Evolutionary conservation across 1,140 invertebrate species (phyloP).

Genomic region (Pseudomyrmex flavicornis): DNA sequence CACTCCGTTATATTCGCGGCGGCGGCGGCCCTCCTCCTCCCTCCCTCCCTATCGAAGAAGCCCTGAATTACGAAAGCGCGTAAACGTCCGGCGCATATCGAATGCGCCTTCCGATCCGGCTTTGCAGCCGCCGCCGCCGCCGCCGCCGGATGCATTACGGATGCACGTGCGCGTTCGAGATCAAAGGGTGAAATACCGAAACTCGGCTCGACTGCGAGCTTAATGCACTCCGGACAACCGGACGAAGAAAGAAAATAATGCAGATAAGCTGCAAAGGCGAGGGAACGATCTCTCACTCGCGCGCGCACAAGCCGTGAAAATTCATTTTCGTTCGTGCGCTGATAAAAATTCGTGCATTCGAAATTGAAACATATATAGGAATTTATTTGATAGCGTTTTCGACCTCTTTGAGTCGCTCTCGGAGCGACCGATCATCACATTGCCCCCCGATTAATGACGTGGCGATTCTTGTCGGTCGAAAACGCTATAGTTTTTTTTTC

Average conservation of each 20-base stretch:
- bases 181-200: constrained; percentile 57
- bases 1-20: background rate
- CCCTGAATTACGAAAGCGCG: constrained; percentile 49
- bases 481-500: too few relatives aligned
- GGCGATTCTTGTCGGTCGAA: too few relatives aligned
- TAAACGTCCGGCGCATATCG: constrained; percentile 34
- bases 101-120: constrained; percentile 37
- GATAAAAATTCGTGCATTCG: background rate
- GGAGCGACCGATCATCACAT: too few relatives aligned
- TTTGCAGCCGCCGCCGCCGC: constrained; percentile 2
- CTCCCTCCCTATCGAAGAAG: constrained; percentile 20
- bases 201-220: constrained; percentile 28
- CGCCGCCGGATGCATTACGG: constrained; percentile 55
- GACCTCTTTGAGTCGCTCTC: too few relatives aligned
- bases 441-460: too few relatives aligned
- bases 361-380: background rate
- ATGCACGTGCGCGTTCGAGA: constrained; percentile 32
- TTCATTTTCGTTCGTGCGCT: constrained; percentile 13
- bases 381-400: background rate
- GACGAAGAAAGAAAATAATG: constrained; percentile 53
- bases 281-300: background rate
- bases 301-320: constrained; percentile 24
- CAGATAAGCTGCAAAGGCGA: background rate
- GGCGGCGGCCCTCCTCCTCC: too few relatives aligned
- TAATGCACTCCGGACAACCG: constrained; percentile 43